These are phyloP conservation scores for Ephestia elutella DNA, from an alignment of 1,140 invertebrate genomes.

Conservation along the genomic window DNA sequence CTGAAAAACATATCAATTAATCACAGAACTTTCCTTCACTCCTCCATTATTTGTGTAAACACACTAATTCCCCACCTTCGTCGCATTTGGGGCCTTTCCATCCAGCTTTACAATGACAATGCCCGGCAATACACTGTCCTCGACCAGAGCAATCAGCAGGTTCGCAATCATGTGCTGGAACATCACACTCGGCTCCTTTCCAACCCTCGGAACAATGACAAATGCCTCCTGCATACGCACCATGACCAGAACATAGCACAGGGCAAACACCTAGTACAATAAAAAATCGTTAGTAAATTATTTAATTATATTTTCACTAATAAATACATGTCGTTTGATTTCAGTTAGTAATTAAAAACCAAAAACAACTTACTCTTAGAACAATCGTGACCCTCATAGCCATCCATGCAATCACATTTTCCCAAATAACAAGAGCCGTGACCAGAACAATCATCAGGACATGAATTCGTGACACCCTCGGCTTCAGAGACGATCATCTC, in stretches of 20 bases:
- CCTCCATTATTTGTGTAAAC: not conserved
- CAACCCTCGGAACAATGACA: constrained; percentile 98
- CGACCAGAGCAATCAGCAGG: constrained; percentile 93
- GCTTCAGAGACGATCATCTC: constrained; percentile 87
- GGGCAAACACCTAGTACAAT: constrained; percentile 90
- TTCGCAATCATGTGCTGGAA: constrained; percentile 92
- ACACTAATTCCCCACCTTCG: constrained; percentile 78
- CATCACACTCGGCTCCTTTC: constrained; percentile 97
- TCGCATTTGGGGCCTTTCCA: constrained; percentile 92
- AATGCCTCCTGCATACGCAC: constrained; percentile 94
- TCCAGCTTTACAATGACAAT: constrained; percentile 91
- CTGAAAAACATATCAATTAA: constrained; percentile 56
- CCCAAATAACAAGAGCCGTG: constrained; percentile 96
- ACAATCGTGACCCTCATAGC: constrained; percentile 93
- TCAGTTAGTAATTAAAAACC: not conserved
- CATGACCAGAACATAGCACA: constrained; percentile 96
- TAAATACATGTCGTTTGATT: not conserved
- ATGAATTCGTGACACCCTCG: constrained; percentile 90
- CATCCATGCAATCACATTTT: constrained; percentile 96
- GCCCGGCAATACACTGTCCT: constrained; percentile 91
- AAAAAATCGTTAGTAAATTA: constrained; percentile 29
- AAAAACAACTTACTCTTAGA: constrained; percentile 85
- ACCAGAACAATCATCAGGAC: constrained; percentile 95
- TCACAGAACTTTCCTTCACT: not conserved
- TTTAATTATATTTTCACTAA: not conserved